Percentiles rank a stretch among this genome's conserved stretches.
Evolutionary conservation across 2,888 invertebrate species (phyloP).

Genomic region (Agrochola lychnidis): DNA sequence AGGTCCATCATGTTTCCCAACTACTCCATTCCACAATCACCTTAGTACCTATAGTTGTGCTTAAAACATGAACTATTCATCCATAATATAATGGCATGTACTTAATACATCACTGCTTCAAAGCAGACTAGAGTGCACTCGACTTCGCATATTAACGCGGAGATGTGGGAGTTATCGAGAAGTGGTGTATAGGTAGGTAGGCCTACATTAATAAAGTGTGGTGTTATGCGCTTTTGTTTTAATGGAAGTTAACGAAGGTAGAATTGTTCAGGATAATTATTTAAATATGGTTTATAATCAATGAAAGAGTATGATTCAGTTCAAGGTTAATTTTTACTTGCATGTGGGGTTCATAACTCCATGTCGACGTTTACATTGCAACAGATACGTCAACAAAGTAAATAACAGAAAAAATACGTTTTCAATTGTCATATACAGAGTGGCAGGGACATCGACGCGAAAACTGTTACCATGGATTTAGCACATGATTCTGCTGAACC

Average conservation of each 20-base stretch:
- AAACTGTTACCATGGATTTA: too few relatives aligned
- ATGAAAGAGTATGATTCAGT: too few relatives aligned
- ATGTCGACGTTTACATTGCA: too few relatives aligned
- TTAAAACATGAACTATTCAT: constrained; percentile 29
- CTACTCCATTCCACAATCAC: too few relatives aligned
- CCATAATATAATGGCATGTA: constrained; percentile 11
- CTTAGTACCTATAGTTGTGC: too few relatives aligned
- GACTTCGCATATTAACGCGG: constrained; percentile 62
- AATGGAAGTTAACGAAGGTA: background rate
- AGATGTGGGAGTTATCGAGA: constrained; percentile 26
- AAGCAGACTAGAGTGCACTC: constrained; percentile 61
- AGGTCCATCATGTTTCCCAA: too few relatives aligned
- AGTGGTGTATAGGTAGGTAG: constrained; percentile 14
- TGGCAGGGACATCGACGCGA: too few relatives aligned
- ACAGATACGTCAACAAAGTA: too few relatives aligned
- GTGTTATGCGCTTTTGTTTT: constrained; percentile 35
- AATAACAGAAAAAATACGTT: too few relatives aligned
- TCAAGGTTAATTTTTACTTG: background rate
- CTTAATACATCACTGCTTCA: constrained; percentile 25
- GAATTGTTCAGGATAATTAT: background rate
- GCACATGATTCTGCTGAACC: too few relatives aligned
- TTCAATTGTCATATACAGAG: too few relatives aligned
- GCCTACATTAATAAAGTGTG: constrained; percentile 13
- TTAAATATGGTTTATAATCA: background rate
- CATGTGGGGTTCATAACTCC: too few relatives aligned